A percentile compares a stretch with the other conserved stretches of the same genome.
Evolutionary conservation across 2,797 vertebrate species (phyloP).

Genomic region (Eulemur albifrons): DNA sequence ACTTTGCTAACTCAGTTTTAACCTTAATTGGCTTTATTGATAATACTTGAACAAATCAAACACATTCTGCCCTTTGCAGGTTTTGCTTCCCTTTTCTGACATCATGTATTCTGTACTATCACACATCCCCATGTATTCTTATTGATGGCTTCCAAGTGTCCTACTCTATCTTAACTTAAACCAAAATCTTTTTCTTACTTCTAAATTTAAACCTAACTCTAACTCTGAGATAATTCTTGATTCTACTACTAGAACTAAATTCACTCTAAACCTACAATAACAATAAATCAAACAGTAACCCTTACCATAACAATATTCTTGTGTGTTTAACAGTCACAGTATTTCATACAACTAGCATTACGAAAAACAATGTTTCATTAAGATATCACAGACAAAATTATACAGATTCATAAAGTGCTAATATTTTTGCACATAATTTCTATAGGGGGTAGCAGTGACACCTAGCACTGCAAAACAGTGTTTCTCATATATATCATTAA

Average conservation of each 20-base stretch:
- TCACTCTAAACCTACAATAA: background rate
- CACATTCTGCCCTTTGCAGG: background rate
- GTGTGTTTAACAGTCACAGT: background rate
- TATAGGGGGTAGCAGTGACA: background rate
- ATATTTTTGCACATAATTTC: background rate
- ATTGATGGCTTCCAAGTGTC: background rate
- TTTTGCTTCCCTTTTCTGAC: background rate
- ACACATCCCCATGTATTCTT: background rate
- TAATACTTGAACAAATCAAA: background rate
- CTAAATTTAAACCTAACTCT: background rate
- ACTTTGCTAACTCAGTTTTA: background rate
- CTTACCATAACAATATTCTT: background rate
- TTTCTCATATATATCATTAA: background rate
- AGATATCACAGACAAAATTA: background rate
- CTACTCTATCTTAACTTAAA: background rate
- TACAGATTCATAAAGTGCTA: background rate
- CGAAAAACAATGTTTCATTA: background rate
- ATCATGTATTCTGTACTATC: background rate
- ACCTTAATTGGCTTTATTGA: background rate
- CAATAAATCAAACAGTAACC: background rate
- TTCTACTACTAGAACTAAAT: background rate
- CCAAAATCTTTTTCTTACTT: background rate
- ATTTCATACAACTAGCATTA: background rate
- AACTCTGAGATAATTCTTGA: background rate
- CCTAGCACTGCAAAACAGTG: background rate